phyloP scores from a whole-genome alignment of 2,888 invertebrate species.

The Selenia dentaria region DNA sequence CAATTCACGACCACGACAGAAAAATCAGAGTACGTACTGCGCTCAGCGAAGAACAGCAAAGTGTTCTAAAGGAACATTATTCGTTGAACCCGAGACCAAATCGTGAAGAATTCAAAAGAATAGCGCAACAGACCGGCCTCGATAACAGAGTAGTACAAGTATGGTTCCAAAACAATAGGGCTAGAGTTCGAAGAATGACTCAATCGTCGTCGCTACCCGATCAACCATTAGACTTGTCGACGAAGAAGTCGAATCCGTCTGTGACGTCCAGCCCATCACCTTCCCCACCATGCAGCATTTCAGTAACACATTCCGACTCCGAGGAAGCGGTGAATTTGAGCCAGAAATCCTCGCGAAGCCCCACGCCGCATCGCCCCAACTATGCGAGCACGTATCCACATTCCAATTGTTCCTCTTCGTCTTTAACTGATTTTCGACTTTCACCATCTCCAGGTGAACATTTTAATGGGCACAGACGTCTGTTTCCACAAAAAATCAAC shows the following conservation, averaged over 20 bases:
- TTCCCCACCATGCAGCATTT: conserved; percentile 86
- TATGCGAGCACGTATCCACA: conserved; percentile 82
- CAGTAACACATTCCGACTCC: conserved; percentile 86
- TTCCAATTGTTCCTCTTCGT: conserved; percentile 86
- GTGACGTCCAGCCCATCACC: conserved; percentile 85
- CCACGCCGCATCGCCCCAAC: conserved; percentile 81
- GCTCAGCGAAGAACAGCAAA: conserved; percentile 97
- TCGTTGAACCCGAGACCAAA: conserved; percentile 96
- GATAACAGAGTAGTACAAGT: conserved; percentile 94
- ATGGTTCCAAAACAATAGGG: conserved; percentile 98
- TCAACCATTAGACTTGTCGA: conserved; percentile 96
- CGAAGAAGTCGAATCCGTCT: conserved; percentile 88
- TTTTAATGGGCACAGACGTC: conserved; percentile 63
- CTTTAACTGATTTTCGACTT: conserved; percentile 74
- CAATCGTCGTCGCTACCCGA: conserved; percentile 79
- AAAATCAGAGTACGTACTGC: conserved; percentile 96
- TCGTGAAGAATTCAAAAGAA: conserved; percentile 95
- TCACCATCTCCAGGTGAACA: conserved; percentile 79
- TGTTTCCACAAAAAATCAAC: conserved; percentile 64
- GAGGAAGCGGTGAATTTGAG: conserved; percentile 92
- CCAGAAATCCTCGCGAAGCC: conserved; percentile 87
- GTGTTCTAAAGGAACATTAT: conserved; percentile 95
- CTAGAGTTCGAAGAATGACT: conserved; percentile 91
- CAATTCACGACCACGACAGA: conserved; percentile 86
- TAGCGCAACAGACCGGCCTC: conserved; percentile 91